Evolutionary conservation across 2,113 vertebrate genomes (phyloP), one percentile per base, ranked within the genome.

Genomic region (Crotophaga sulcirostris): DNA sequence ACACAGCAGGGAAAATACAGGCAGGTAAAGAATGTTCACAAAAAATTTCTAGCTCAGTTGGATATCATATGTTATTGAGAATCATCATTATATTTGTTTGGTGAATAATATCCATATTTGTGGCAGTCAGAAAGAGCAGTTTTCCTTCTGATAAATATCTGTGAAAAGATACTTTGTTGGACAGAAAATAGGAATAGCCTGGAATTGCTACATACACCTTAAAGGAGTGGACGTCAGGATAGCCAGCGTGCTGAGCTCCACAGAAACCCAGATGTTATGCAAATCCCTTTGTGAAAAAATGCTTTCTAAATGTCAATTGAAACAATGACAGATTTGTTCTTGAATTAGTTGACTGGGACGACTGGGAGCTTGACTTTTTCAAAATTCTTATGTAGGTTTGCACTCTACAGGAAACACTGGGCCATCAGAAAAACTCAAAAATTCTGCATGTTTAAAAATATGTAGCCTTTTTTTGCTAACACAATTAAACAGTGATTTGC

Each of bases 401-500:
- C 36, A 67, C 28, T 7, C 29, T 86, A 79, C 34, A 56, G 8
- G 77, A 89, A 92, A 74, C 24, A 69, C 6, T 40, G 28, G 5
- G 31, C 6, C 29, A 81, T 31, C 24, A 89, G 85, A 93, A 77
- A 40, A 7, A 4, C 25, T 87, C 52, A 80, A 83, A 84, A 92
- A 80, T 93, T 87, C 38, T 75, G 28, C 40, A 40, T 38, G 10
- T 87, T 81, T 90, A 68, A 94, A 89, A 94, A 69, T n/a, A 84
- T 8, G 38, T 34, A 87, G 70, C 45, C 16, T 9, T 55, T 76
- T 89, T 87, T 59, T 11, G 3, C 44, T 74, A 87, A 59, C 15
- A 88, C 52, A 96, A 76, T 96, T 94, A 92, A 90, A 87, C 55
- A 78, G 59, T 87, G 87, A 93, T 94, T 97, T 95, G 77, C 86